Conservation (phyloP, 2,113 vertebrate genomes). For the Oryzias curvinotus region DNA sequence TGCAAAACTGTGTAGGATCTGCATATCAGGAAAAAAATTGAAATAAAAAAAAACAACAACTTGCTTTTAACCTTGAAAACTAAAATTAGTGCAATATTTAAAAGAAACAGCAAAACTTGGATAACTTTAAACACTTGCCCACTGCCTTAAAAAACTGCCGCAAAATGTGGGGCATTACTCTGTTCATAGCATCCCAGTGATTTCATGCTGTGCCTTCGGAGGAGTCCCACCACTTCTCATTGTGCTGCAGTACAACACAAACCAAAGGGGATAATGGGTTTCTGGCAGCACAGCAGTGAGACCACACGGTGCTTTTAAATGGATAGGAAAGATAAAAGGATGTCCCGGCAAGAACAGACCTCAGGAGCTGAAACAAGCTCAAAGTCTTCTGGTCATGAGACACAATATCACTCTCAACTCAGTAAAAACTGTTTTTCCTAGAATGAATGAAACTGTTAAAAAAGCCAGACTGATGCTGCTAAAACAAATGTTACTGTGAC, state of each 20-base stretch:
- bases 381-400: slow-evolving; percentile 47
- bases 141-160: neutral
- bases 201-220: slow-evolving; percentile 11
- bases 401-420: slow-evolving; percentile 43
- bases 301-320: slow-evolving; percentile 58
- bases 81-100: neutral
- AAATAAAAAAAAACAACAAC: too few relatives aligned
- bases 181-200: neutral
- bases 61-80: neutral
- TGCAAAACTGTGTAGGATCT: too few relatives aligned
- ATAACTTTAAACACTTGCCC: neutral
- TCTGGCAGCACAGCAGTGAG: slow-evolving; percentile 42
- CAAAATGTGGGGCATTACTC: neutral
- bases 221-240: slow-evolving; percentile 29
- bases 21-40: too few relatives aligned
- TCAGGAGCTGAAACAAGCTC: slow-evolving; percentile 26
- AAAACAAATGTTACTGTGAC: too few relatives aligned
- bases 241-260: slow-evolving; percentile 37
- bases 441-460: slow-evolving; percentile 18
- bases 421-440: slow-evolving; percentile 12
- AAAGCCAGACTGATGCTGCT: too few relatives aligned
- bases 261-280: slow-evolving; percentile 34
- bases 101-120: neutral
- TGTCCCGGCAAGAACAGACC: slow-evolving; percentile 37
- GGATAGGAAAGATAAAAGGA: slow-evolving; percentile 52